Conservation (phyloP, 2,797 vertebrate species). For the Tadarida brasiliensis region DNA sequence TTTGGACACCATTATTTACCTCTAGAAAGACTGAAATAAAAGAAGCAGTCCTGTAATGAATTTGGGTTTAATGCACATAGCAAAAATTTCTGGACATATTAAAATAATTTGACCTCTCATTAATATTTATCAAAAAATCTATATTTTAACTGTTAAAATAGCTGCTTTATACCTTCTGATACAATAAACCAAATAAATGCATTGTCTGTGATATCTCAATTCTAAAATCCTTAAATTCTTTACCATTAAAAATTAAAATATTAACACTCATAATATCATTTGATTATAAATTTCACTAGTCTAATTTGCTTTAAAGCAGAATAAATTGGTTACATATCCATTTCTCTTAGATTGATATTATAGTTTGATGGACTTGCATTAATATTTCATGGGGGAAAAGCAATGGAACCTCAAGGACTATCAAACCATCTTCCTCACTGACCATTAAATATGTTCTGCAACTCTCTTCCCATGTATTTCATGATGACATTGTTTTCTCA, state of each 20-base stretch:
- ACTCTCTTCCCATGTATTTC: background rate
- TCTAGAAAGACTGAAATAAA: slow-evolving; percentile 29
- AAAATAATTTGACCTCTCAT: background rate
- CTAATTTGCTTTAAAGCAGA: background rate
- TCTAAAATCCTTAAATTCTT: slow-evolving; percentile 24
- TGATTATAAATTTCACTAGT: slow-evolving; percentile 4
- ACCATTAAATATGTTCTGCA: background rate
- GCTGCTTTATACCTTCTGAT: background rate
- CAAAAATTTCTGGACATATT: background rate
- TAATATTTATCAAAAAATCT: background rate
- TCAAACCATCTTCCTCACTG: background rate
- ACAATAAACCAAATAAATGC: background rate
- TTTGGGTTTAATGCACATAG: background rate
- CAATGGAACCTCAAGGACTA: background rate
- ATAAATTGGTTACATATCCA: background rate
- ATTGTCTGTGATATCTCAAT: background rate
- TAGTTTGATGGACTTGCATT: background rate
- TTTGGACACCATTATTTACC: slow-evolving; percentile 16
- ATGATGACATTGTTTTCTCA: background rate
- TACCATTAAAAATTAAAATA: slow-evolving; percentile 7
- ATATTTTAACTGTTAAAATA: slow-evolving; percentile 10
- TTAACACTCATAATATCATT: background rate
- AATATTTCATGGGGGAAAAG: background rate
- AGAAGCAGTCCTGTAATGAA: background rate
- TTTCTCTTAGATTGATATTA: background rate